A percentile compares a stretch with the other conserved stretches of the same genome.
These are phyloP conservation scores for Macrosteles quadrilineatus DNA, from an alignment of 1,140 invertebrate genomes.

Conservation along the genomic window DNA sequence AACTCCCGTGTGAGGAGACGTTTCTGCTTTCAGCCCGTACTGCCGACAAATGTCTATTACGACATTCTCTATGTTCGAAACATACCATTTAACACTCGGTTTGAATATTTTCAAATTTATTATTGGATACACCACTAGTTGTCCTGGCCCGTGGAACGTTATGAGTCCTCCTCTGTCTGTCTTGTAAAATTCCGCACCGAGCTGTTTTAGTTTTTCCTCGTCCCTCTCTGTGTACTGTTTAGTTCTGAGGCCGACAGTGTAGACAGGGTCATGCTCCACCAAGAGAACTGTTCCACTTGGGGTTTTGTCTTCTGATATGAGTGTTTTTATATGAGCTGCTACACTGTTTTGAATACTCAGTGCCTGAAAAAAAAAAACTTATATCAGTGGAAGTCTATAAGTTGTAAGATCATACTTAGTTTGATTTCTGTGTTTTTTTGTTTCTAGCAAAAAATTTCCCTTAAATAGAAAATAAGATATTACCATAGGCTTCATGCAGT, in stretches of 20 bases:
- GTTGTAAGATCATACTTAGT: too few relatives aligned
- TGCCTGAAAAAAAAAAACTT: too few relatives aligned
- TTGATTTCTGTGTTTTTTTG: too few relatives aligned
- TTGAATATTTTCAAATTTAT: conserved; percentile 77
- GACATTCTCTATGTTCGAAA: conserved; percentile 46
- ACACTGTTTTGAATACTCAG: conserved; percentile 60
- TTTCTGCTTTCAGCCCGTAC: too few relatives aligned
- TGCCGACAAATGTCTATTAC: conserved; percentile 60
- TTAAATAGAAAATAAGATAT: too few relatives aligned
- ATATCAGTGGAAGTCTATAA: too few relatives aligned
- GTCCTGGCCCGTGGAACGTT: conserved; percentile 98
- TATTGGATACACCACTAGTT: conserved; percentile 95
- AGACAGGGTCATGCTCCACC: conserved; percentile 84
- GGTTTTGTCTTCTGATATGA: conserved; percentile 51
- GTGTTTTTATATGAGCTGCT: conserved; percentile 49
- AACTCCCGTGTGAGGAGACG: conserved; percentile 51
- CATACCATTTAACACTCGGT: too few relatives aligned
- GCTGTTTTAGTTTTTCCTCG: conserved; percentile 62
- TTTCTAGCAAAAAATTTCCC: too few relatives aligned
- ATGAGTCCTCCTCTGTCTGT: conserved; percentile 95
- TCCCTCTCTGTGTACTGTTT: conserved; percentile 69
- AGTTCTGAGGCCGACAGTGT: conserved; percentile 87
- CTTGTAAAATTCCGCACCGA: conserved; percentile 87
- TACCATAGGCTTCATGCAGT: too few relatives aligned
- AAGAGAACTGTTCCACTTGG: conserved; percentile 61